phyloP scores from a whole-genome alignment of 2,797 vertebrate genomes.

The Lutjanus campechanus region DNA sequence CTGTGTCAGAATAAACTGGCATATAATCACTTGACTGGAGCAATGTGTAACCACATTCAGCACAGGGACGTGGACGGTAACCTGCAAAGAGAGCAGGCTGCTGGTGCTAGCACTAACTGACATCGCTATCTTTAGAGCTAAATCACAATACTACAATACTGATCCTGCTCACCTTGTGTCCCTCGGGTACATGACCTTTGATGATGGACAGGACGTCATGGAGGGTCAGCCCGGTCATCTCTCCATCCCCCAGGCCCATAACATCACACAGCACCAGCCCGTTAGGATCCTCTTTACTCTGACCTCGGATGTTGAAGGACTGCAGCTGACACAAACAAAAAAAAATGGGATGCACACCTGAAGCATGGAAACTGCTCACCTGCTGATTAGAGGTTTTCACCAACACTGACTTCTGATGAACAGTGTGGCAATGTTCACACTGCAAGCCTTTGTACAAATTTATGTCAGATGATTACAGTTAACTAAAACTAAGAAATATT shows the following conservation, averaged over 20 bases:
- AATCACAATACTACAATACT: background rate
- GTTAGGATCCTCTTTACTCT: conserved; percentile 31
- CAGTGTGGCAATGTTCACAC: background rate
- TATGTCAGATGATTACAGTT: too few relatives aligned
- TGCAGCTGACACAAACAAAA: conserved; percentile 69
- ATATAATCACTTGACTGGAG: too few relatives aligned
- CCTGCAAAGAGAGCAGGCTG: too few relatives aligned
- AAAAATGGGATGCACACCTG: background rate
- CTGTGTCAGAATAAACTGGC: too few relatives aligned
- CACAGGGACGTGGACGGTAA: too few relatives aligned
- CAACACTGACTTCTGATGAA: background rate
- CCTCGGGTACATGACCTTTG: conserved; percentile 82
- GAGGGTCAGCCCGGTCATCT: conserved; percentile 69
- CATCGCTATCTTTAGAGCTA: background rate
- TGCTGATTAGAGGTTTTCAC: background rate
- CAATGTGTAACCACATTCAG: too few relatives aligned
- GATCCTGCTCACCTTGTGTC: conserved; percentile 71
- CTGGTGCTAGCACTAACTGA: too few relatives aligned
- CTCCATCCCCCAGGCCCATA: conserved; percentile 76
- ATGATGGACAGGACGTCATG: conserved; percentile 78
- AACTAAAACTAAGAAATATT: too few relatives aligned
- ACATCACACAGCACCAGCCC: conserved; percentile 78
- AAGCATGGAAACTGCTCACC: background rate
- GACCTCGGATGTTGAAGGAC: conserved; percentile 69
- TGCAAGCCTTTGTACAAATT: background rate